phyloP scores from a whole-genome alignment of 1,140 invertebrate species.

The Bradynema listronoti region DNA sequence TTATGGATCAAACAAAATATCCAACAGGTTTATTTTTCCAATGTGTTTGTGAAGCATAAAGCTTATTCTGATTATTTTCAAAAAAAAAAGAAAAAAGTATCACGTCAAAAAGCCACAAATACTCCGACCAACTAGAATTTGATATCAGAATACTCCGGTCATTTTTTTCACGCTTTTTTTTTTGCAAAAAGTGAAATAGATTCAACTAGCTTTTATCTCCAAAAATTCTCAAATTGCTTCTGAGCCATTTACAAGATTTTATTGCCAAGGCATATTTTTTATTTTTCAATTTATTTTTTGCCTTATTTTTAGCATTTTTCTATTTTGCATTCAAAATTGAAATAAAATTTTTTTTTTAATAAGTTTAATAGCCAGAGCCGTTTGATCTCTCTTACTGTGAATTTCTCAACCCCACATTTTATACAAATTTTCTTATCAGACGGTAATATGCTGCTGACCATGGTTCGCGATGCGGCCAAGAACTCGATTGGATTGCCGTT shows the following conservation, averaged over 20 bases:
- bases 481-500: slow-evolving; percentile 40
- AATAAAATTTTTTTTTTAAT: not conserved
- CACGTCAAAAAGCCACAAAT: not conserved
- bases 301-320: not conserved
- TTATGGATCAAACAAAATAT: slow-evolving; percentile 35
- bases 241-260: not conserved
- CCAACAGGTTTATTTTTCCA: slow-evolving; percentile 25
- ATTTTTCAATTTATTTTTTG: not conserved
- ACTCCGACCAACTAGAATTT: not conserved
- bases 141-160: not conserved
- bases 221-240: no score
- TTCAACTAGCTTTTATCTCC: not conserved
- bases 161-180: not conserved
- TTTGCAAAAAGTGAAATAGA: not conserved
- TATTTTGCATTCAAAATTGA: not conserved
- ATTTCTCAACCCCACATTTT: not conserved
- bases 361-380: no score
- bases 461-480: slow-evolving; percentile 39
- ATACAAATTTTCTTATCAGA: slow-evolving; percentile 22
- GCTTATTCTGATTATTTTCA: not conserved
- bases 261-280: not conserved
- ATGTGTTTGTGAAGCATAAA: not conserved
- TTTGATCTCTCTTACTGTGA: no score
- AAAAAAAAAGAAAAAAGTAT: not conserved
- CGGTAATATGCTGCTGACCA: slow-evolving; percentile 43